phyloP scores from a whole-genome alignment of 2,888 invertebrate species.

The Drosophila fungiperda region DNA sequence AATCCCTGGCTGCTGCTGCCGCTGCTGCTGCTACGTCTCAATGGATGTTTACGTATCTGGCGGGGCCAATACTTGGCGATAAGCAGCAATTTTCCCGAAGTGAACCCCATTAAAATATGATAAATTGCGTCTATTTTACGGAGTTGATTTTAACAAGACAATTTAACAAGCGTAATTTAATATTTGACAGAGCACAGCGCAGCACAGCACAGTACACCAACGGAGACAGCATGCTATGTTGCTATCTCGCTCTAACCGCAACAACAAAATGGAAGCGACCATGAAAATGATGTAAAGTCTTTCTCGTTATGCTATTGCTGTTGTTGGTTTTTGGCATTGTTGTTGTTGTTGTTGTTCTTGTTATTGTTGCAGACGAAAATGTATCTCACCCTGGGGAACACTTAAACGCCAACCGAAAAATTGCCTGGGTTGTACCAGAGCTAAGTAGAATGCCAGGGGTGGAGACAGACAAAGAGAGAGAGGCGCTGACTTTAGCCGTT shows the following conservation, averaged over 20 bases:
- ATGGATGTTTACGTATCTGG: slow-evolving; percentile 48
- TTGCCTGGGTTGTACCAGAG: slow-evolving; percentile 57
- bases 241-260: slow-evolving; percentile 64
- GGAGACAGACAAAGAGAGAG: slow-evolving; percentile 3
- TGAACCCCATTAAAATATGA: slow-evolving; percentile 82
- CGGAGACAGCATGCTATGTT: slow-evolving; percentile 29
- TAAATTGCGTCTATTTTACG: slow-evolving; percentile 82
- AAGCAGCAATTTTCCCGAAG: slow-evolving; percentile 72
- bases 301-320: slow-evolving; percentile 36
- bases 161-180: slow-evolving; percentile 85
- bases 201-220: slow-evolving; percentile 18
- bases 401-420: slow-evolving; percentile 82
- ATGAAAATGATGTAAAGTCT: slow-evolving; percentile 79
- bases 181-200: slow-evolving; percentile 77
- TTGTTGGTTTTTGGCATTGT: slow-evolving; percentile 14
- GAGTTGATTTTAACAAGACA: slow-evolving; percentile 84
- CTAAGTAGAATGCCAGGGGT: neutral
- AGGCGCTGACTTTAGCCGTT: slow-evolving; percentile 76
- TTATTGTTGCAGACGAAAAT: slow-evolving; percentile 75
- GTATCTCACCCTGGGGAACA: slow-evolving; percentile 84
- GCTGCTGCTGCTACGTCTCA: slow-evolving; percentile 22
- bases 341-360: slow-evolving; percentile 41
- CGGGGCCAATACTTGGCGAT: slow-evolving; percentile 53
- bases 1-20: slow-evolving; percentile 21
- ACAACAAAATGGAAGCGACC: slow-evolving; percentile 75